Base-by-base conservation (phyloP, 2,797 vertebrate species). In the Apogon talboti region DNA sequence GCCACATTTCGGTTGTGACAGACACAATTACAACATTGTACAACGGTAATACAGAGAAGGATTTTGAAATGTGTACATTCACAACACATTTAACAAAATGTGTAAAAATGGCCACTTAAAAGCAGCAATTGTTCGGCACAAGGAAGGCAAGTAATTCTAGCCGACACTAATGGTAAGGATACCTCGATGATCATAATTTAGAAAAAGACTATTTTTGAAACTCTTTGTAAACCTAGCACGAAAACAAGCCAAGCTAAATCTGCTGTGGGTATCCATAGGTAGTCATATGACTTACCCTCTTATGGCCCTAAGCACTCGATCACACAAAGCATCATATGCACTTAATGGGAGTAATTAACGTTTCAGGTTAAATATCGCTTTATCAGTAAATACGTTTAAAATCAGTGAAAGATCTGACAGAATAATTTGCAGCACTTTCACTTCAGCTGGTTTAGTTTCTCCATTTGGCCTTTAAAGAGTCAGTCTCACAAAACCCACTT, bases 181-280 rank as follows among this genome's bases (percentile, higher is more conserved):
- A 13, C 10, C n/a, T n/a, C n/a, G 12, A 24, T 28, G 24, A 28
- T 28, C 24, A 28, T 28, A 28, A 28, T 5, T 28, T 28, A 5
- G 24, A 18, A 12, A 48, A 68, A 47, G 13, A 21, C 19, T 21
- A 21, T 46, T 57, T 72, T 51, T 45, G 9, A 54, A 52, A 24
- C 19, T 21, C 38, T 1, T 59, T 18, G 4, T 62, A 42, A 71
- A 66, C 24, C 43, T 6, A 65, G 53, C 73, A 68, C 59, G 30
- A 46, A 53, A 59, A 58, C 11, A 58, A 63, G 19, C n/a, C 3
- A 10, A 28, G 24, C 24, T 35, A 35, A 65, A 19, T 46, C 15
- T 11, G 1, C 11, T 4, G 9, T 45, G 43, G 60, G 15, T 33
- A 70, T 62, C 8, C 58, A 33, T 0, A 15, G 47, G 24, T 28